phyloP scores from a whole-genome alignment of 2,113 vertebrate species.

The Toxotes jaculatrix region DNA sequence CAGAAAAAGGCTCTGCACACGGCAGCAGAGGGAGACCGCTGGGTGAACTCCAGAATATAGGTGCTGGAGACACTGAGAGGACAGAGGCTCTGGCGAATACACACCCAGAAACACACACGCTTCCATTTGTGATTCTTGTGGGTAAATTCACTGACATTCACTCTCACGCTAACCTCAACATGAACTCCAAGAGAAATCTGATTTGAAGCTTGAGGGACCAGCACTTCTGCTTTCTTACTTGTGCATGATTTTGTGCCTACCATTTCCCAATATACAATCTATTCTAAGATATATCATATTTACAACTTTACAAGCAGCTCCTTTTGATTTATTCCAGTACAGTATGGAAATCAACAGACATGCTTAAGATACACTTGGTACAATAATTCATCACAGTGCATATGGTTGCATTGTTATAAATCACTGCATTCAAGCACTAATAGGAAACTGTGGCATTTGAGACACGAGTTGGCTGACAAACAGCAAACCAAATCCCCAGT shows the following conservation, averaged over 20 bases:
- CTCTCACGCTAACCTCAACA: constrained; percentile 25
- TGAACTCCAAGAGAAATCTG: constrained; percentile 34
- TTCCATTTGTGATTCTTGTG: constrained; percentile 19
- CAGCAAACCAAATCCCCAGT: too few relatives aligned
- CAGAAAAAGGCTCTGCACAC: constrained; percentile 39
- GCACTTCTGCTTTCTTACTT: constrained; percentile 1
- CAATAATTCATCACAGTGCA: constrained; percentile 7
- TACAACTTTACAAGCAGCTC: not conserved
- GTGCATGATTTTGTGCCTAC: not conserved
- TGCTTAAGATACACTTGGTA: not conserved
- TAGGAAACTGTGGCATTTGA: not conserved
- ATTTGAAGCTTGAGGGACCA: not conserved
- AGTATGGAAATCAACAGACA: not conserved
- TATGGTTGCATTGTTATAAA: not conserved
- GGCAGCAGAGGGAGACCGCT: constrained; percentile 55
- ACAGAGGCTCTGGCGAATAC: not conserved
- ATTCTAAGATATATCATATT: not conserved
- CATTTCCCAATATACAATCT: not conserved
- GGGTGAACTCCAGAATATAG: constrained; percentile 59
- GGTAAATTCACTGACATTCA: constrained; percentile 14
- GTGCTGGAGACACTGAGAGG: constrained; percentile 36
- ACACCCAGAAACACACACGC: constrained; percentile 9
- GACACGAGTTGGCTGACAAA: not conserved
- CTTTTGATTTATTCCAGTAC: constrained; percentile 1
- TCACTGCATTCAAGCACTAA: not conserved